Base-by-base conservation (phyloP, 2,113 vertebrate species). In the Pogona vitticeps region DNA sequence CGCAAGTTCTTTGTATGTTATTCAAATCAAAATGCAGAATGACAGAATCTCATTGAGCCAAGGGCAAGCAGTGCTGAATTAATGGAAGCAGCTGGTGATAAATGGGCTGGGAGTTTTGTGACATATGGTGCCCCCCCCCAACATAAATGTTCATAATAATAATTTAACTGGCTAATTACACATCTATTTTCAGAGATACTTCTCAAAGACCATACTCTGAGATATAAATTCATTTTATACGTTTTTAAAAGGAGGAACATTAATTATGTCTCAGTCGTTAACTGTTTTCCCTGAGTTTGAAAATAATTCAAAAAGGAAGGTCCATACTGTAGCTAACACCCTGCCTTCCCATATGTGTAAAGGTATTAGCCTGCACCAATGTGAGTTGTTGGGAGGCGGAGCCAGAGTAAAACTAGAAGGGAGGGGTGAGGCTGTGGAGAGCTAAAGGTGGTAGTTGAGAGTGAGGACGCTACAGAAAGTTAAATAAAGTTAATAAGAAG, bases 121-220 rank as follows among this genome's bases (percentile, higher is more conserved):
- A 94, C 86, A 92, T 91, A 90, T 21, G 91, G 88, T 94, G 93
- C 95, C 91, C 90, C 95, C 94, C 89, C 94, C 94, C 95, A 96
- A 89, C 95, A 95, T 95, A 90, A 95, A 31, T 91, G 93, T 95
- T 93, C 92, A 87, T 94, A 95, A 95, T 92, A 90, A 95, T 94
- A 91, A 93, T 92, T 93, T 92, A 94, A 90, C 83, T 87, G 83
- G 83, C 88, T 96, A 96, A 96, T 95, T 95, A 94, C 91, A 87
- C 86, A 92, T 92, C 93, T 93, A 94, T 96, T 67, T 82, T 82
- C 4, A 28, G 79, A 75, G 17, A 76, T 59, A 52, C 38, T 87
- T 87, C 67, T 67, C 94, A 95, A 96, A 95, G 85, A 95, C 95
- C 94, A 93, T 90, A 89, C 93, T 96, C 91, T 93, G 93, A 90